These are phyloP conservation scores for Gymnothorax reevesii DNA, from an alignment of 2,797 vertebrate genomes.

Conservation along the genomic window DNA sequence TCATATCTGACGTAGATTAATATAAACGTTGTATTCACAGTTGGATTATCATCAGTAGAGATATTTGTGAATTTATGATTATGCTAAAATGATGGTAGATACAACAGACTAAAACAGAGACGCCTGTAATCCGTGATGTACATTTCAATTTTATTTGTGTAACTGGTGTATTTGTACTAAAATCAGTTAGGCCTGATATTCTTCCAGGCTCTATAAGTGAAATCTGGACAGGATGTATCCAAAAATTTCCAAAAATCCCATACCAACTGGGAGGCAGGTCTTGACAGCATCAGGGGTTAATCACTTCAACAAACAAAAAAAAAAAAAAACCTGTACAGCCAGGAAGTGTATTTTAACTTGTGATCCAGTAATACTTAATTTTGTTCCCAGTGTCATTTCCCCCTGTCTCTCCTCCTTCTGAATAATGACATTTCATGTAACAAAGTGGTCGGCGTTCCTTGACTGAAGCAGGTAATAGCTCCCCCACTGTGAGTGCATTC, in stretches of 20 bases:
- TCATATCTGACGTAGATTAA: not conserved
- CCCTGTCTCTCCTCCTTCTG: slow-evolving; percentile 14
- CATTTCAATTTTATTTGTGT: not conserved
- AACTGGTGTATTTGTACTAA: not conserved
- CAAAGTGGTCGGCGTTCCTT: slow-evolving; percentile 30
- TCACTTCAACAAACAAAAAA: too few species aligned
- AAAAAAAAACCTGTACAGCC: not conserved
- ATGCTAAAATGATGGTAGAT: not conserved
- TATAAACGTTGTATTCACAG: not conserved
- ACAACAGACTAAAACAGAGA: not conserved
- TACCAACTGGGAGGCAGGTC: not conserved
- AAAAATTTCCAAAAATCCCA: not conserved
- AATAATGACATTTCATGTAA: slow-evolving; percentile 32
- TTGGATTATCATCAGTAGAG: not conserved
- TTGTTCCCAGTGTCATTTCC: not conserved
- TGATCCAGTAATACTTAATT: not conserved
- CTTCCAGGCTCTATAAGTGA: not conserved
- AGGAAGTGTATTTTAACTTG: not conserved
- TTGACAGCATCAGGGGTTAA: not conserved
- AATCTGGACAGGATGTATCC: not conserved
- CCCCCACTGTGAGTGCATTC: slow-evolving; percentile 23
- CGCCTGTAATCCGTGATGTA: not conserved
- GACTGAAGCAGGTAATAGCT: slow-evolving; percentile 28
- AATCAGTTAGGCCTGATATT: not conserved
- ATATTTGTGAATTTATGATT: not conserved